Evolutionary conservation across 2,113 vertebrate species (phyloP), one percentile per base, ranked within the genome.

Genomic region (Crotalus tigris): DNA sequence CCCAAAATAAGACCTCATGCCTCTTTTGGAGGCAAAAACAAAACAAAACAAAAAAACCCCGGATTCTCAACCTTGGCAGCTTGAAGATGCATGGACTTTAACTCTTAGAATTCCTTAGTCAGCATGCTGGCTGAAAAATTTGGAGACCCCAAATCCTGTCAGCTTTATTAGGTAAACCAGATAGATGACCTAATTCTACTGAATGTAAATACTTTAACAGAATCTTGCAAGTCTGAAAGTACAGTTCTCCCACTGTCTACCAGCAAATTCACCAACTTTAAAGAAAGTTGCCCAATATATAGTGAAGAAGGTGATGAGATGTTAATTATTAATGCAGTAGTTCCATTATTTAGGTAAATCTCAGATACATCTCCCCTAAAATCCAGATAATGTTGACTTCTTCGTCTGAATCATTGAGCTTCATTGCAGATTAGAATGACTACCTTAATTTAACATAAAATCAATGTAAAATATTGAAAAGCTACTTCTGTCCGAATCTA

Each of bases 401-500:
- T 95, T 75, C 29, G 12, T 93, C 90, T 85, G 75, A 96, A 85
- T 57, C 39, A 85, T 61, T 33, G 94, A 92, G 5, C 17, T 95
- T 92, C 92, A 58, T 89, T 94, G 95, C 95, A 29, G 1, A 61
- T 11, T n/a, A 53, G 61, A n/a, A 55, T 54, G 95, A 94, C 92
- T 88, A 96, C 88, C 39, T 89, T n/a, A n/a, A 90, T 81, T 54
- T 93, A 92, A 91, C 90, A 39, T 85, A 95, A 92, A 93, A 94
- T 90, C 93, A 94, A 85, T 55, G 93, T 46, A 87, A 93, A 3
- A 23, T 49, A 51, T 17, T 57, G 61, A 24, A 29, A 89, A 91
- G 90, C 46, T 90, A 15, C 64, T 61, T 93, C 95, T 93, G 89
- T 75, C 39, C 91, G 86, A 94, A 87, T 93, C 86, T 89, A 91